A percentile compares a stretch with the other conserved stretches of the same genome.
Conservation (phyloP, 92 coral and sea anemone genomes). For the Epizoanthus rinbou region DNA sequence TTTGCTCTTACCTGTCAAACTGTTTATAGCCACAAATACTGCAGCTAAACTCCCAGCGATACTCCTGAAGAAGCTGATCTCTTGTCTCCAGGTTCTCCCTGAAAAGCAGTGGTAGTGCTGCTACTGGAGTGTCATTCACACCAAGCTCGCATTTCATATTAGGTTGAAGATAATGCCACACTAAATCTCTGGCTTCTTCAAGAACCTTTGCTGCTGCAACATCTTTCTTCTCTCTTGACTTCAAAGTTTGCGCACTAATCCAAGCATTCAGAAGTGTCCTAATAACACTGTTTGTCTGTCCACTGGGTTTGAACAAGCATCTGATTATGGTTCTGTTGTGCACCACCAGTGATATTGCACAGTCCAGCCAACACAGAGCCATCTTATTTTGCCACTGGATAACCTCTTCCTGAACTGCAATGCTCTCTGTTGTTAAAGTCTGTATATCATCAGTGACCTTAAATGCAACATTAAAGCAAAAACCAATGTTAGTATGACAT, state of each 20-base stretch:
- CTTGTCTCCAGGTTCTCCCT: conserved; percentile 55
- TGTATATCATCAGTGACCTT: neutral
- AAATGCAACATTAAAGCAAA: neutral
- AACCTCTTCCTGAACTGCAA: conserved; percentile 16
- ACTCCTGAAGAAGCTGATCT: conserved; percentile 70
- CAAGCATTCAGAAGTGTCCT: conserved; percentile 47
- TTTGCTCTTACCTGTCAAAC: conserved; percentile 65
- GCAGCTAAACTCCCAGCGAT: conserved; percentile 83
- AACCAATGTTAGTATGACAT: too few species aligned
- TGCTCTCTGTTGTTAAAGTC: neutral
- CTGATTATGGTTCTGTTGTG: conserved; percentile 72
- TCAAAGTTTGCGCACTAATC: conserved; percentile 63
- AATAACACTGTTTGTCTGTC: conserved; percentile 53
- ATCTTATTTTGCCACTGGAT: conserved; percentile 85
- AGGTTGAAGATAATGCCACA: conserved; percentile 79
- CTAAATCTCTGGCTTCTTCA: conserved; percentile 50
- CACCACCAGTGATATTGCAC: conserved; percentile 71
- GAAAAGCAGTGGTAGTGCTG: conserved; percentile 76
- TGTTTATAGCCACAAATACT: conserved; percentile 75
- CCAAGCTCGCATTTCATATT: conserved; percentile 87
- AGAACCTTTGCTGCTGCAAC: conserved; percentile 49
- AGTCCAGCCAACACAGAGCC: conserved; percentile 89
- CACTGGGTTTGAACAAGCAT: conserved; percentile 33
- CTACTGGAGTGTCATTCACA: conserved; percentile 87
- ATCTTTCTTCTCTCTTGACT: conserved; percentile 34